Evolutionary conservation across 2,888 invertebrate genomes (phyloP).

Genomic region (Platerodrilus igneus): DNA sequence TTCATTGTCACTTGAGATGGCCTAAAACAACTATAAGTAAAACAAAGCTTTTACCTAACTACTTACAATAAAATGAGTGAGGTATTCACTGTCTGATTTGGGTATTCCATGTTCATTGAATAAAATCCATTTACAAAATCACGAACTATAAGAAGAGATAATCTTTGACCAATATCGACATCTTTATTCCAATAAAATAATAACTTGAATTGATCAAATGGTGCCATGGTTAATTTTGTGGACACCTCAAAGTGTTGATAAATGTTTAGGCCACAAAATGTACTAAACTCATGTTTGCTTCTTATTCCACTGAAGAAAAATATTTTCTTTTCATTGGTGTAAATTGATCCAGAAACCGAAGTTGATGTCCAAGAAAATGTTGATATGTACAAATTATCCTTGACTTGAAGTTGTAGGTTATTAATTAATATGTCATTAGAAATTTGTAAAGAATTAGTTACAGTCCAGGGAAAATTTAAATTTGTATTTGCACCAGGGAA

Average conservation of each 20-base stretch:
- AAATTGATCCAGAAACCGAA: constrained; percentile 18
- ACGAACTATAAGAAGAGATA: constrained; percentile 19
- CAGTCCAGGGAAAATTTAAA: constrained; percentile 24
- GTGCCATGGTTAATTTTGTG: constrained; percentile 17
- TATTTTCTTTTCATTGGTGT: constrained; percentile 26
- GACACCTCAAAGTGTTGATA: constrained; percentile 31
- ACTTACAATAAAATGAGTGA: constrained; percentile 30
- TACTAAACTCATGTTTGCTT: constrained; percentile 16
- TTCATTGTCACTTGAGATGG: constrained; percentile 30
- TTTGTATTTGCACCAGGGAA: constrained; percentile 14
- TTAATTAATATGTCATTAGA: constrained; percentile 26
- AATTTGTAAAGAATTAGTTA: constrained; percentile 24
- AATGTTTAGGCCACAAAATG: constrained; percentile 27
- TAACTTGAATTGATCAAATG: constrained; percentile 25
- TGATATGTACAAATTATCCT: constrained; percentile 16
- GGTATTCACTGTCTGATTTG: constrained; percentile 27
- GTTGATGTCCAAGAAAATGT: constrained; percentile 23
- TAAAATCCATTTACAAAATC: constrained; percentile 26
- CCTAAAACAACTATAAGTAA: constrained; percentile 16
- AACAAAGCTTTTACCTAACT: constrained; percentile 1
- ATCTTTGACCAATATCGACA: constrained; percentile 21
- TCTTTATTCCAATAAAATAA: constrained; percentile 32
- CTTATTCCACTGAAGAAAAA: constrained; percentile 19
- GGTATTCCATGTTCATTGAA: constrained; percentile 27
- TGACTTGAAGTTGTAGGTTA: constrained; percentile 17